Evolutionary conservation across 2,113 vertebrate genomes (phyloP).

Genomic region (Ascaphus truei): DNA sequence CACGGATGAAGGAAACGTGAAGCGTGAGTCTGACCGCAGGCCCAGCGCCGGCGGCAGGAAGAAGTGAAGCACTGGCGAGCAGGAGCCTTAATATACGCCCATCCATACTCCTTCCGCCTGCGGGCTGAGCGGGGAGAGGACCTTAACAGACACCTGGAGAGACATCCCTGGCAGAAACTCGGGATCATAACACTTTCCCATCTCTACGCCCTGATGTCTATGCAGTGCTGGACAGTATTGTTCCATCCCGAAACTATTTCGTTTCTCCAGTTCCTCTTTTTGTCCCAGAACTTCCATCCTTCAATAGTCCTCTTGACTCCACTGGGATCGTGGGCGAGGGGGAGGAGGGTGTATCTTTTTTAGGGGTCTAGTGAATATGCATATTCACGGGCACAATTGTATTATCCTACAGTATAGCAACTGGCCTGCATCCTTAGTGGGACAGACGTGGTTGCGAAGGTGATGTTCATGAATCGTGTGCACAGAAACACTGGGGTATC

Average conservation of each 20-base stretch:
- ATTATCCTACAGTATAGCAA: background rate
- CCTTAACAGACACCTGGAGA: background rate
- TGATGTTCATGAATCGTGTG: too few relatives aligned
- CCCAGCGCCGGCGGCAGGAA: conserved; percentile 64
- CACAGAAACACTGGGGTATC: too few relatives aligned
- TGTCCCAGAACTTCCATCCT: conserved; percentile 14
- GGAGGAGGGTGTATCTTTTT: background rate
- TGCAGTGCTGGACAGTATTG: conserved; percentile 17
- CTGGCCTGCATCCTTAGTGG: too few relatives aligned
- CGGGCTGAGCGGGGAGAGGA: conserved; percentile 34
- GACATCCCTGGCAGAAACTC: background rate
- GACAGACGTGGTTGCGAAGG: too few relatives aligned
- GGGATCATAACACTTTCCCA: background rate
- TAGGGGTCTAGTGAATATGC: background rate
- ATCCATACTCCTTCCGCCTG: conserved; percentile 42
- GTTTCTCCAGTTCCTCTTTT: background rate
- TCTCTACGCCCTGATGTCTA: conserved; percentile 9
- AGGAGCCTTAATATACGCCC: background rate
- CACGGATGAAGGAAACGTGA: conserved; percentile 82
- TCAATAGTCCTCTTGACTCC: conserved; percentile 10
- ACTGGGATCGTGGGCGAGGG: background rate
- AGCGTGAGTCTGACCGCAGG: conserved; percentile 77
- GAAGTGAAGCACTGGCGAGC: conserved; percentile 63
- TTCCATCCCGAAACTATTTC: background rate
- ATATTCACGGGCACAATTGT: background rate